Percentiles rank a stretch among this genome's conserved stretches.
Conservation (phyloP, 2,113 vertebrate genomes). For the Dissostichus mawsoni region DNA sequence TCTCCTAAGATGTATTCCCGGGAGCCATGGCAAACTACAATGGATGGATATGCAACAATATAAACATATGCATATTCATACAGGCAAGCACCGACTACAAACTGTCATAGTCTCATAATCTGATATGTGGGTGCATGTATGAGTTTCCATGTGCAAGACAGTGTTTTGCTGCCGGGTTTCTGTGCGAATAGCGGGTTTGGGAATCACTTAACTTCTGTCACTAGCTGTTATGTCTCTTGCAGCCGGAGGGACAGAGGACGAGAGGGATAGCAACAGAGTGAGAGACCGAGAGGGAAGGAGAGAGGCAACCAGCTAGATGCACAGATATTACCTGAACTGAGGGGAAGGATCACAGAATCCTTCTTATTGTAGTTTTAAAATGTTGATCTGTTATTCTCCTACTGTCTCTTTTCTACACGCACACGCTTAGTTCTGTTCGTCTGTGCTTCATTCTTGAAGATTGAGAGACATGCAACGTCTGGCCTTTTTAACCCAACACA, state of each 20-base stretch:
- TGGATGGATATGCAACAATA: conserved; percentile 13
- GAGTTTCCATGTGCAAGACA: conserved; percentile 58
- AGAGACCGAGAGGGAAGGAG: conserved; percentile 40
- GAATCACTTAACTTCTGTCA: conserved; percentile 83
- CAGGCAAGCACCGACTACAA: neutral
- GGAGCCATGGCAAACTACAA: neutral
- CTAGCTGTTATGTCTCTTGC: conserved; percentile 71
- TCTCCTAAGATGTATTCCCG: neutral
- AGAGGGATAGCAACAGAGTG: conserved; percentile 34
- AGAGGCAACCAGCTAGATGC: conserved; percentile 19
- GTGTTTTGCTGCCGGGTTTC: conserved; percentile 72
- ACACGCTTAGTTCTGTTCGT: neutral
- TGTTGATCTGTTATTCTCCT: neutral
- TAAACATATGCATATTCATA: conserved; percentile 12
- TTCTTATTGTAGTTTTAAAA: neutral
- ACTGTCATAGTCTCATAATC: conserved; percentile 9
- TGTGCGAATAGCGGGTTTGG: conserved; percentile 60
- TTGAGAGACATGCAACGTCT: neutral
- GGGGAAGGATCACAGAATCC: neutral
- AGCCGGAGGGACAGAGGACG: conserved; percentile 57
- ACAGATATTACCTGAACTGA: conserved; percentile 7
- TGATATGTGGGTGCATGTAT: conserved; percentile 19
- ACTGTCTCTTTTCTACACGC: neutral
- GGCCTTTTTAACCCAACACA: conserved; percentile 5
- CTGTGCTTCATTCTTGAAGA: neutral